A percentile compares a stretch with the other conserved stretches of the same genome.
Evolutionary conservation across 2,888 invertebrate species (phyloP).

Genomic region (Conistra vaccinii): DNA sequence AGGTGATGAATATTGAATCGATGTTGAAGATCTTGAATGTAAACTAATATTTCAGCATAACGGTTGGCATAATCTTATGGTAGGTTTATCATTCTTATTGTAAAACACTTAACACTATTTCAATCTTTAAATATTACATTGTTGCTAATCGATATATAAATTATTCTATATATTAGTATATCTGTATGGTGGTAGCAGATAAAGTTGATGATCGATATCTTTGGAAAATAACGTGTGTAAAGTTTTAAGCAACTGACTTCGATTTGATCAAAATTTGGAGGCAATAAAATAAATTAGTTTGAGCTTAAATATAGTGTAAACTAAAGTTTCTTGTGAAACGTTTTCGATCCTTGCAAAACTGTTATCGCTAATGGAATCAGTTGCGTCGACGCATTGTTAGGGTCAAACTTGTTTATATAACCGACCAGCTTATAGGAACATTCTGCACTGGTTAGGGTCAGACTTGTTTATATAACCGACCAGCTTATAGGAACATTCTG

Average conservation of each 20-base stretch:
- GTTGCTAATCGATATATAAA: conserved; percentile 53
- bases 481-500: conserved; percentile 20
- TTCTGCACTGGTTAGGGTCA: conserved; percentile 28
- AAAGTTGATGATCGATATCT: conserved; percentile 15
- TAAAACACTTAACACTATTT: conserved; percentile 60
- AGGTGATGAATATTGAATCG: neutral
- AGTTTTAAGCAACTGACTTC: neutral
- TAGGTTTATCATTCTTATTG: conserved; percentile 48
- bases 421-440: conserved; percentile 15
- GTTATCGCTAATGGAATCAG: conserved; percentile 50
- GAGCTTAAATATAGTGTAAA: conserved; percentile 8
- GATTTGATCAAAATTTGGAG: neutral
- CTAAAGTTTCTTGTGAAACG: conserved; percentile 30
- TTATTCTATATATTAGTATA: no score
- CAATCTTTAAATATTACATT: conserved; percentile 59
- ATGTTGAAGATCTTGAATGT: neutral
- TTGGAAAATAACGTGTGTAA: conserved; percentile 13
- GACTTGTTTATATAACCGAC: conserved; percentile 44
- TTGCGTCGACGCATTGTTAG: conserved; percentile 52
- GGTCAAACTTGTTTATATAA: conserved; percentile 46
- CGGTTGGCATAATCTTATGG: conserved; percentile 10
- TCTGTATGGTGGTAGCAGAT: conserved; percentile 34
- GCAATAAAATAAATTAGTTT: conserved; percentile 15
- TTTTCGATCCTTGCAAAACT: conserved; percentile 42
- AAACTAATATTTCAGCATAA: conserved; percentile 25